Percentiles rank a stretch among this genome's conserved stretches.
These are phyloP conservation scores for Megaceryle maxima DNA, from an alignment of 2,113 vertebrate genomes.

Conservation along the genomic window DNA sequence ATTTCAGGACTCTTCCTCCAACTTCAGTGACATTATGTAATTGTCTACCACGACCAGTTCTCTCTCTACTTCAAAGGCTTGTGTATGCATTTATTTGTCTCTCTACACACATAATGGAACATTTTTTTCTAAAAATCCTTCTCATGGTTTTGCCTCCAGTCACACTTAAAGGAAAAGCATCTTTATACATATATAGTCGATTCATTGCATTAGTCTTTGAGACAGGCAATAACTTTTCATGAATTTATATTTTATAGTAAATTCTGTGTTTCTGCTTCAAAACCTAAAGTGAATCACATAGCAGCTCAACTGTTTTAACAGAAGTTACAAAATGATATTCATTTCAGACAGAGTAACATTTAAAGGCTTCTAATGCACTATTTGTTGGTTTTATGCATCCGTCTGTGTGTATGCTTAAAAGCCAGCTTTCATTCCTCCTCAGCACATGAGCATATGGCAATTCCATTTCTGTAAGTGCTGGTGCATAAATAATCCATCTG, in stretches of 20 bases:
- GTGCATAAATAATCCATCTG: background rate
- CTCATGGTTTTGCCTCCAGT: background rate
- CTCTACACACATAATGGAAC: background rate
- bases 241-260: background rate
- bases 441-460: background rate
- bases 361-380: background rate
- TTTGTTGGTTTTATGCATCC: background rate
- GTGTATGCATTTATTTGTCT: background rate
- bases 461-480: background rate
- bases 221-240: background rate
- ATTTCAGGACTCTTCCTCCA: background rate
- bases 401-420: background rate
- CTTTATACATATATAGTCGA: background rate
- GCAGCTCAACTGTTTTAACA: background rate
- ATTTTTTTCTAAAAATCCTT: background rate
- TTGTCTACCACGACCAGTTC: background rate
- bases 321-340: background rate
- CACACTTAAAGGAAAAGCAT: background rate
- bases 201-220: background rate
- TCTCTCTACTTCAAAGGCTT: background rate
- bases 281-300: background rate
- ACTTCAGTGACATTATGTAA: background rate
- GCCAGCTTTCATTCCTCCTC: background rate
- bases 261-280: background rate
- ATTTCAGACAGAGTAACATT: background rate